Evolutionary conservation across 2,797 vertebrate genomes (phyloP).

Genomic region (Nannoperca obscura): DNA sequence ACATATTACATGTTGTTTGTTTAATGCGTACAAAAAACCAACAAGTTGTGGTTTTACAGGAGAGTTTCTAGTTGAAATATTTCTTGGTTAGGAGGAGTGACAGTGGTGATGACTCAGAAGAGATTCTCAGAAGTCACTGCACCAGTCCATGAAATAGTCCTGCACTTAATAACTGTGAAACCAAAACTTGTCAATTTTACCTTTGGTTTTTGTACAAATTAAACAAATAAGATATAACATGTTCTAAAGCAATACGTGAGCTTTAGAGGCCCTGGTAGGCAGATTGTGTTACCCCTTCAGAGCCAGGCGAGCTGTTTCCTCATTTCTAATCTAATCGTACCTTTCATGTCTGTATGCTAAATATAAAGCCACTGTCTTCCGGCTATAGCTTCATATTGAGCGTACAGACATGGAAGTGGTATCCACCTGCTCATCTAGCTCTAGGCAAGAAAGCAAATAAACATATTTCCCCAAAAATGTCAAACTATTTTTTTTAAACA

Average conservation of each 20-base stretch:
- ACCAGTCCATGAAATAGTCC: neutral
- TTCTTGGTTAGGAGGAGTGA: neutral
- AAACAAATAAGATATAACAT: neutral
- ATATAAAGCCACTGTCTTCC: neutral
- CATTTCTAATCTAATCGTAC: neutral
- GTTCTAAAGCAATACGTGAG: neutral
- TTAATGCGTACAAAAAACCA: neutral
- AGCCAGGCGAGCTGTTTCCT: neutral
- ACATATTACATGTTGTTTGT: neutral
- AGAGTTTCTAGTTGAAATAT: neutral
- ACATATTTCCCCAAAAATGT: neutral
- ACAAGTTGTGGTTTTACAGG: neutral
- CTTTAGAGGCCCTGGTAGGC: neutral
- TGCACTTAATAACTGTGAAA: neutral
- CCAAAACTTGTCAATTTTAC: neutral
- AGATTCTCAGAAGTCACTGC: neutral
- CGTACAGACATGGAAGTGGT: neutral
- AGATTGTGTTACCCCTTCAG: neutral
- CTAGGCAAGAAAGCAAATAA: neutral
- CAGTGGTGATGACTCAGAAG: neutral
- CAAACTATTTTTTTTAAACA: constrained; percentile 9
- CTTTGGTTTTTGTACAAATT: neutral
- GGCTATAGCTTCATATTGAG: neutral
- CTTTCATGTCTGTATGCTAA: neutral
- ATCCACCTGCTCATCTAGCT: neutral